These are phyloP conservation scores for Galeopterus variegatus DNA, from an alignment of 2,113 vertebrate species.

Conservation along the genomic window DNA sequence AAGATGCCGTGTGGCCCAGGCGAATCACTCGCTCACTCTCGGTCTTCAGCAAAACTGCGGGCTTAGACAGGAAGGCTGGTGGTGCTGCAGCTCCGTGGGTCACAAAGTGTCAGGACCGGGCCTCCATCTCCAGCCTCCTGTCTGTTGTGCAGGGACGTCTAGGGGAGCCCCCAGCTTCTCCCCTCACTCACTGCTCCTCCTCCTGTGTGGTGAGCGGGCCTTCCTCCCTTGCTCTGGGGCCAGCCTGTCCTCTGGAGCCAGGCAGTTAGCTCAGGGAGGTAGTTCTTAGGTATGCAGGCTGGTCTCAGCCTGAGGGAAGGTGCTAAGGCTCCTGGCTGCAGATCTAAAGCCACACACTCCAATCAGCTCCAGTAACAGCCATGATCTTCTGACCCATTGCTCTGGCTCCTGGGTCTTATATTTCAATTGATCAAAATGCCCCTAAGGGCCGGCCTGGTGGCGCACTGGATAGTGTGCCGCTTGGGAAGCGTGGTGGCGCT, in stretches of 20 bases:
- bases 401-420: not conserved
- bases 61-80: not conserved
- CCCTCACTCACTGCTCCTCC: not conserved
- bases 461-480: no score
- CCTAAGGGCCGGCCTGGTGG: no score
- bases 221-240: not conserved
- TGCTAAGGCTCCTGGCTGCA: not conserved
- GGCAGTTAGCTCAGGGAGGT: not conserved
- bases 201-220: no score
- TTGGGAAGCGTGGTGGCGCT: no score
- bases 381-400: not conserved
- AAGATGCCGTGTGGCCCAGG: not conserved
- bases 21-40: not conserved
- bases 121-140: not conserved
- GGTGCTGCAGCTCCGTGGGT: not conserved
- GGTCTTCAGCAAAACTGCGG: not conserved
- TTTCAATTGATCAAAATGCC: not conserved
- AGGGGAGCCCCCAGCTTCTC: no score
- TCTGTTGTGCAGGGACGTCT: not conserved
- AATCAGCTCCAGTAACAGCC: no score
- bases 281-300: rapidly evolving
- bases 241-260: not conserved
- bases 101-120: no score
- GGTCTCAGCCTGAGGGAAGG: no score
- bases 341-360: not conserved